These are phyloP conservation scores for Frankliniella intonsa DNA, from an alignment of 2,888 invertebrate species.

Conservation along the genomic window DNA sequence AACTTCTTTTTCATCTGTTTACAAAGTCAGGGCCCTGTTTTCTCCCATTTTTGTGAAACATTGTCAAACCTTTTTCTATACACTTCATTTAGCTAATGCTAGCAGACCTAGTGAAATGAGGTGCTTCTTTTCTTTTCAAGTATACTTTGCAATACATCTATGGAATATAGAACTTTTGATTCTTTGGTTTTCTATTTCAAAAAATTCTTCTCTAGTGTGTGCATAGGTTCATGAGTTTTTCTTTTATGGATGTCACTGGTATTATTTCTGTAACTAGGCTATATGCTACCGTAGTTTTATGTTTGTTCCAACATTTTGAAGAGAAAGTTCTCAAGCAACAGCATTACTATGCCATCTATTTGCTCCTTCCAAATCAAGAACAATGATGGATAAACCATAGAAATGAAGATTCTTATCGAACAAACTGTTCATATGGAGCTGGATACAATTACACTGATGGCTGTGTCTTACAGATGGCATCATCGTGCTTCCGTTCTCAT, in stretches of 20 bases:
- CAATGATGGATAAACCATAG: not conserved
- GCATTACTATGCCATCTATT: not conserved
- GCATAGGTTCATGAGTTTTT: not conserved
- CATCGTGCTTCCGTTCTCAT: not conserved
- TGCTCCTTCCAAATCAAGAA: not conserved
- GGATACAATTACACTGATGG: not conserved
- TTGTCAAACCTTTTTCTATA: not conserved
- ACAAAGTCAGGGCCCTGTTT: too few species aligned
- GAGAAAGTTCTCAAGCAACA: too few species aligned
- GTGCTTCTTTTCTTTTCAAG: not conserved
- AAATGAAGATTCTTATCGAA: not conserved
- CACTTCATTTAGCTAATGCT: not conserved
- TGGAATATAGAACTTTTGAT: not conserved
- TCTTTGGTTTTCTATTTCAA: not conserved
- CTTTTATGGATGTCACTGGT: not conserved
- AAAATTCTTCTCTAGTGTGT: not conserved
- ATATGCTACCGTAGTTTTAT: not conserved
- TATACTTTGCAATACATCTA: not conserved
- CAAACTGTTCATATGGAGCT: not conserved
- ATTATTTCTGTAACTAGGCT: not conserved
- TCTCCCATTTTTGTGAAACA: not conserved
- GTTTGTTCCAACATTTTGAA: too few species aligned
- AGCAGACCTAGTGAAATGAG: not conserved
- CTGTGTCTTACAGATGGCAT: too few species aligned
- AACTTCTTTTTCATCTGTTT: too few species aligned